A percentile compares a stretch with the other conserved stretches of the same genome.
phyloP scores from a whole-genome alignment of 2,888 invertebrate species.

The Cancer borealis region DNA sequence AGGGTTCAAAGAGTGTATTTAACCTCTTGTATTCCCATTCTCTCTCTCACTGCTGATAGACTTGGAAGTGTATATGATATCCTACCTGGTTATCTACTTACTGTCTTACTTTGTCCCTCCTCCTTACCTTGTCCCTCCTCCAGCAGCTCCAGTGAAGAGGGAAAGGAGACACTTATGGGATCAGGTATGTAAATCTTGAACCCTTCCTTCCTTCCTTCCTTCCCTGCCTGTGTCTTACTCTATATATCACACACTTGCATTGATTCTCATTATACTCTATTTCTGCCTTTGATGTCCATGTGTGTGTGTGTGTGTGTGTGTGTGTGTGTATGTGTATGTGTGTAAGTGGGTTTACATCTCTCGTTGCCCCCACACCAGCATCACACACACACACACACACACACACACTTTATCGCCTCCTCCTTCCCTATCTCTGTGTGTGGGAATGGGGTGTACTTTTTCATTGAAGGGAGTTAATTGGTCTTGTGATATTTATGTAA shows the following conservation, averaged over 20 bases:
- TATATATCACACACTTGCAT: too few relatives aligned
- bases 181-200: not conserved
- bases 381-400: not conserved
- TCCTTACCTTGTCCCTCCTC: not conserved
- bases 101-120: too few relatives aligned
- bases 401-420: not conserved
- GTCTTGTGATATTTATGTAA: conserved; percentile 9
- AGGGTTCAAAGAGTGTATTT: not conserved
- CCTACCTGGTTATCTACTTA: not conserved
- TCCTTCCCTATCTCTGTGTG: not conserved
- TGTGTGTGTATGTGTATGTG: not conserved
- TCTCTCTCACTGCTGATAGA: not conserved
- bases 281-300: not conserved
- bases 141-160: not conserved
- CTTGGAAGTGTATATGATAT: not conserved
- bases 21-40: not conserved
- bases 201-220: not conserved
- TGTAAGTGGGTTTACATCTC: not conserved
- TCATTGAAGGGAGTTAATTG: not conserved
- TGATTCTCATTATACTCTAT: not conserved
- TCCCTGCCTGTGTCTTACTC: not conserved
- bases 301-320: not conserved
- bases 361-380: not conserved
- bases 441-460: not conserved
- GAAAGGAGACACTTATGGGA: not conserved